These are phyloP conservation scores for Cuniculus paca DNA, from an alignment of 2,797 vertebrate species.

Conservation along the genomic window DNA sequence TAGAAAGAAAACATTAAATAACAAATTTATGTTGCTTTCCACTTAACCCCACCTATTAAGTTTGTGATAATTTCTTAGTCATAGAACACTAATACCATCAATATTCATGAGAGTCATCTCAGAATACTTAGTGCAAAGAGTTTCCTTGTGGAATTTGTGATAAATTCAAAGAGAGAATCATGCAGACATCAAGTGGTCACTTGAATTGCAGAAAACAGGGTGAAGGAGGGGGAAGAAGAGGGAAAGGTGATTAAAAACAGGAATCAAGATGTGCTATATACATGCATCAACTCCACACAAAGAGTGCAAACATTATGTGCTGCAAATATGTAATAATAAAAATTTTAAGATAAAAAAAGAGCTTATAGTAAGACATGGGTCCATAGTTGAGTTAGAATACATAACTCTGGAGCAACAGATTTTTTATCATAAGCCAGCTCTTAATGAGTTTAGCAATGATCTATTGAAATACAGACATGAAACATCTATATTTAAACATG, in stretches of 20 bases:
- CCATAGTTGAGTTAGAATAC: not conserved
- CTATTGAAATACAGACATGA: not conserved
- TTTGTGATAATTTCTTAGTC: not conserved
- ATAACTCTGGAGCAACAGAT: not conserved
- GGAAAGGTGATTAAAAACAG: not conserved
- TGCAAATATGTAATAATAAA: not conserved
- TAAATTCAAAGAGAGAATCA: not conserved
- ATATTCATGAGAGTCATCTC: not conserved
- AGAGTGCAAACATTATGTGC: not conserved
- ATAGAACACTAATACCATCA: not conserved
- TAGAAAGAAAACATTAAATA: not conserved
- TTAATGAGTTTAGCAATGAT: not conserved
- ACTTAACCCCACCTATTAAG: not conserved
- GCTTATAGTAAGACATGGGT: not conserved
- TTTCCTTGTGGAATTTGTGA: not conserved
- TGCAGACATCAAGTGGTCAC: not conserved
- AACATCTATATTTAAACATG: not conserved
- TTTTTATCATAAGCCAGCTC: no score
- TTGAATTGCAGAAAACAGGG: not conserved
- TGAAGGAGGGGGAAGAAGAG: no score
- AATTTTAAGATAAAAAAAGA: not conserved
- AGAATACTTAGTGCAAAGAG: not conserved
- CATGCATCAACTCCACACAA: not conserved
- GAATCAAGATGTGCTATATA: not conserved
- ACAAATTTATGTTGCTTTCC: not conserved